Conservation (phyloP, 1,140 invertebrate genomes). For the Caenorhabditis latens region DNA sequence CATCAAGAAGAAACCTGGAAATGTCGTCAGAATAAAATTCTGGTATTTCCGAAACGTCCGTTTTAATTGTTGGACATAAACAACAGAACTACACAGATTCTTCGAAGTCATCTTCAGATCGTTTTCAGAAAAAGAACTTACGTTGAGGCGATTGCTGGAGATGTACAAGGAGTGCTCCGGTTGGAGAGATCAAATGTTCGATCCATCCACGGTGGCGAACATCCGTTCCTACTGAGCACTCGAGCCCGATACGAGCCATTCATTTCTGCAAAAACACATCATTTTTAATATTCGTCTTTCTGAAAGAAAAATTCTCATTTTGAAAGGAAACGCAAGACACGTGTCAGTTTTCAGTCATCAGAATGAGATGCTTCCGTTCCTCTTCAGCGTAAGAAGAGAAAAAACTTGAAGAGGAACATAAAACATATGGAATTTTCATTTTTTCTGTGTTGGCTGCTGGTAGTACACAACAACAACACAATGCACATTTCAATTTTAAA, state of each 20-base stretch:
- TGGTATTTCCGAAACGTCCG: too few species aligned
- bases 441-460: neutral
- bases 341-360: slow-evolving; percentile 35
- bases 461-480: neutral
- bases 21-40: too few species aligned
- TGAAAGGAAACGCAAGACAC: neutral
- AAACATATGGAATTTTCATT: slow-evolving; percentile 35
- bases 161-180: slow-evolving; percentile 48
- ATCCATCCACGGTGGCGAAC: slow-evolving; percentile 58
- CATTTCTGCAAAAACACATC: slow-evolving; percentile 45
- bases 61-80: too few species aligned
- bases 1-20: too few species aligned
- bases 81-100: too few species aligned
- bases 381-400: neutral
- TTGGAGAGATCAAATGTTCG: slow-evolving; percentile 3
- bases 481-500: slow-evolving; percentile 6
- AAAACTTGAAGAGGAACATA: neutral
- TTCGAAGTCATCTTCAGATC: too few species aligned
- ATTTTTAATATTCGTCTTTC: neutral
- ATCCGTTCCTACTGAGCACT: slow-evolving; percentile 55
- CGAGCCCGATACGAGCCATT: slow-evolving; percentile 59
- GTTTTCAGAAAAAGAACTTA: slow-evolving; percentile 1
- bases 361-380: slow-evolving; percentile 12
- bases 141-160: slow-evolving; percentile 52
- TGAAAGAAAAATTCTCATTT: too few species aligned